Evolutionary conservation across 2,797 vertebrate species (phyloP).

Genomic region (Cirrhinus molitorella): DNA sequence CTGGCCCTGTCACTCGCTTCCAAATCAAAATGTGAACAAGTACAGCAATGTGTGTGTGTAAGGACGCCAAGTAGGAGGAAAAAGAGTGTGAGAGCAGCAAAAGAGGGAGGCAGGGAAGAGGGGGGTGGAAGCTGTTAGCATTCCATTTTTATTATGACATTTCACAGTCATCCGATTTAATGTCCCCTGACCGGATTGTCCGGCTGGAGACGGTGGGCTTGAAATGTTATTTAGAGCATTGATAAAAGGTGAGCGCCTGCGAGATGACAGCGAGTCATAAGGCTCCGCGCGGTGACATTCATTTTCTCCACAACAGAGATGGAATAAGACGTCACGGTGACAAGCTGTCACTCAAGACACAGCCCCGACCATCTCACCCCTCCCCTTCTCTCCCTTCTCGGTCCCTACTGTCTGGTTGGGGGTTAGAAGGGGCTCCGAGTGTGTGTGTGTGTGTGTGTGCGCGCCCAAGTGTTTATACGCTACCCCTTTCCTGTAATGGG

Average conservation of each 20-base stretch:
- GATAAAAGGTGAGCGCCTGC: constrained; percentile 97
- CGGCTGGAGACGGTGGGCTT: constrained; percentile 88
- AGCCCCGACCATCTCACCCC: constrained; percentile 70
- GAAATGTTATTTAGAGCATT: constrained; percentile 95
- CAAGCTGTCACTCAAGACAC: constrained; percentile 94
- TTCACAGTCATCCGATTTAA: constrained; percentile 94
- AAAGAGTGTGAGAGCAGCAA: constrained; percentile 48
- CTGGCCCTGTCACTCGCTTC: constrained; percentile 83
- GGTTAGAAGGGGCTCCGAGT: constrained; percentile 39
- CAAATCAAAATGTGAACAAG: constrained; percentile 64
- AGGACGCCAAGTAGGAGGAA: constrained; percentile 24
- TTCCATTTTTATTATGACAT: constrained; percentile 93
- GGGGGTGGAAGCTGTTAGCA: constrained; percentile 87
- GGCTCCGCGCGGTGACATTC: constrained; percentile 79
- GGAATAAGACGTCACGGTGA: constrained; percentile 98
- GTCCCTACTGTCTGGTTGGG: constrained; percentile 58
- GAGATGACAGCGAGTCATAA: constrained; percentile 96
- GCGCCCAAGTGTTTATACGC: constrained; percentile 76
- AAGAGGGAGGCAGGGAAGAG: constrained; percentile 43
- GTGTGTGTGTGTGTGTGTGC: constrained; percentile 42
- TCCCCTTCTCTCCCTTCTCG: constrained; percentile 77
- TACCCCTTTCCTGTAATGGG: constrained; percentile 79
- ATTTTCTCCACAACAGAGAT: constrained; percentile 94
- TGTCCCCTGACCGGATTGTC: constrained; percentile 92
- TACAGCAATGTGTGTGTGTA: constrained; percentile 55